Evolutionary conservation across 2,888 invertebrate genomes (phyloP).

Genomic region (Chelonus formosanus): DNA sequence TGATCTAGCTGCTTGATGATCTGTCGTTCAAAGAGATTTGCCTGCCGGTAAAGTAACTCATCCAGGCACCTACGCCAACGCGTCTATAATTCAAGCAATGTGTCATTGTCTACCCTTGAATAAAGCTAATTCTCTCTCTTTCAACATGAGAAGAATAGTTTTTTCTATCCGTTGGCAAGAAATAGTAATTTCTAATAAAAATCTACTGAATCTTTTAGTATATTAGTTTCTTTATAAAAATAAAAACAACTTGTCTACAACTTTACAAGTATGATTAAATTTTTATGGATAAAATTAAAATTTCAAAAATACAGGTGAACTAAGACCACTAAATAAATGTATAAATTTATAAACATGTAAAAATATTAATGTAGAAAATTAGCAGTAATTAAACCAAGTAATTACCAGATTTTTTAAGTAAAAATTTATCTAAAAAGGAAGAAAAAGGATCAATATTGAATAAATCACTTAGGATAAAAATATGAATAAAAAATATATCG

Average conservation of each 20-base stretch:
- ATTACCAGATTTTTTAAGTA: slow-evolving; percentile 33
- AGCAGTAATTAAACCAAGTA: no score
- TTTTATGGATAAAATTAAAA: no score
- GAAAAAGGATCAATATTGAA: slow-evolving; percentile 7
- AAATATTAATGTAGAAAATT: no score
- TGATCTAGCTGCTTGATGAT: slow-evolving; percentile 35
- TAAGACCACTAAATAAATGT: no score
- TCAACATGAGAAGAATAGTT: neutral
- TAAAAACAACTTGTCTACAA: no score
- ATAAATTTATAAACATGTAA: no score
- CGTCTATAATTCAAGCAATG: slow-evolving; percentile 30
- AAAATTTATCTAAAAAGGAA: slow-evolving; percentile 10
- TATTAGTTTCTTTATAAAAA: neutral
- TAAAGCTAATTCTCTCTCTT: slow-evolving; percentile 27
- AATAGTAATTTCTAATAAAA: slow-evolving; percentile 13
- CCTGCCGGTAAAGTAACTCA: slow-evolving; percentile 25
- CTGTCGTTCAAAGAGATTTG: slow-evolving; percentile 34
- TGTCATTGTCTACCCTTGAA: slow-evolving; percentile 46
- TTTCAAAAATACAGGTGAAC: no score
- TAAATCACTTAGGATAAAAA: neutral
- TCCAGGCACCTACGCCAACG: slow-evolving; percentile 40
- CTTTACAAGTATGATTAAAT: no score
- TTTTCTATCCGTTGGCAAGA: slow-evolving; percentile 3
- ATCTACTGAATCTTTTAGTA: neutral
- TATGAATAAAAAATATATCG: slow-evolving; percentile 28